Evolutionary conservation across 23 tunicate genomes (phyloP), one percentile per base, ranked within the genome.

Genomic region (Ciona savignyi): DNA sequence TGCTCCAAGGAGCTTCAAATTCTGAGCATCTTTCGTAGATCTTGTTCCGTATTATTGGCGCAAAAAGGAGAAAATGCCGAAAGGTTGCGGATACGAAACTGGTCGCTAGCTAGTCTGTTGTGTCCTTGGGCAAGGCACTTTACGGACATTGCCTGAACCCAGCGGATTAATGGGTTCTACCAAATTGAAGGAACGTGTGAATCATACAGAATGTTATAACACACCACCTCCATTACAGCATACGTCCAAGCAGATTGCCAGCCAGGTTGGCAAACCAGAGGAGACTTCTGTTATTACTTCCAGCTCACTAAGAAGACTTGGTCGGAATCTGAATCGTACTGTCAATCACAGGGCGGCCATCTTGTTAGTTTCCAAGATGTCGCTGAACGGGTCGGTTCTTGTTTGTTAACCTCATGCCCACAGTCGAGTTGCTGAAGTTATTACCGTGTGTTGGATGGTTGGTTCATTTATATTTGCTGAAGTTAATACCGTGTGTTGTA

Each of bases 301-400:
- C 30, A 49, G 24, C 24, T 25, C 51, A 29, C n/a, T 27, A 11
- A 9, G 31, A 34, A 30, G 20, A 34, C 71, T 6, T 77, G 81
- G 81, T 28, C 67, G 20, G 26, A 65, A 1, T 69, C 81, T 0
- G 81, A 77, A 66, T 34, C 72, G 4, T 20, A 4, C 27, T 77
- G 81, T 66, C 72, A 66, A 48, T 15, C 51, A 63, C 30, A 32
- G 21, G 81, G 72, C n/a, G 81, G 71, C 3, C 81, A 77, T 66
- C 72, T 77, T 35, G 71, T 35, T 34, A 77, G 81, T 65, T 77
- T 65, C 33, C 72, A 72, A 0, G 81, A 77, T 66, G 33, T n/a
- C 25, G 48, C 72, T 21, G 81, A 77, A 66, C n/a, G 81, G 72
- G 81, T 77, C 11, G 29, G 68, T 0, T 9, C 23, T 19, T 24